Evolutionary conservation across 2,113 vertebrate species (phyloP), one percentile per base, ranked within the genome.

Genomic region (Microtus montanus): DNA sequence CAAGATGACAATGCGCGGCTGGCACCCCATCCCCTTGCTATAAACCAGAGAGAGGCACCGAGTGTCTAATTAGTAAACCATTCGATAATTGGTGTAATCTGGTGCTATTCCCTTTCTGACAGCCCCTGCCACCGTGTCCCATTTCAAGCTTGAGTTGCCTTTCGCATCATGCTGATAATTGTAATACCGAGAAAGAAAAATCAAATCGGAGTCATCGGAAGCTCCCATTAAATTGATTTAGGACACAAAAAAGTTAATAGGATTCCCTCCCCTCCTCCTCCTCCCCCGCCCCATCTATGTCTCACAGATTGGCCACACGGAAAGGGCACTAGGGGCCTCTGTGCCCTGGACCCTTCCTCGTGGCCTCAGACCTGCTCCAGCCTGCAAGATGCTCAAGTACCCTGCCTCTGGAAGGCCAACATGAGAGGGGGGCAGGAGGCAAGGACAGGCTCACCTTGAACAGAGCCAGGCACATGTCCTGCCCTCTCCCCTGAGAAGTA

Each of bases 41-140:
- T 77, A 74, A 88, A 66, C 6, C 30, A 30, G 47, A 87, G 73
- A 33, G 77, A 89, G 35, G 82, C 92, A 4, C 4, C 28, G 47
- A 79, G 86, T 87, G 68, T 87, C 96, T 96, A 94, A 98, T 97
- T 96, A 97, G 96, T 78, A 79, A 92, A 97, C 54, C 92, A 94
- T 87, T 95, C 47, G 90, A 78, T 96, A 97, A 97, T 95, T 97
- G 96, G 88, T 89, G 64, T 94, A 73, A 97, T 96, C 88, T 92
- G 82, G 91, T 44, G n/a, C 95, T 38, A 5, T 58, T 91, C 90
- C 95, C 92, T 94, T 91, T 75, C 5, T 95, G 97, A 93, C 96
- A 96, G 90, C 61, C 87, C 89, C 90, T 9, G 4, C 87, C 13
- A 0, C 15, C 11, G 38, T 12, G 80, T 90, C 30, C 97, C 90